Base-by-base conservation (phyloP, 2,113 vertebrate genomes). In the Gobiocypris rarus region DNA sequence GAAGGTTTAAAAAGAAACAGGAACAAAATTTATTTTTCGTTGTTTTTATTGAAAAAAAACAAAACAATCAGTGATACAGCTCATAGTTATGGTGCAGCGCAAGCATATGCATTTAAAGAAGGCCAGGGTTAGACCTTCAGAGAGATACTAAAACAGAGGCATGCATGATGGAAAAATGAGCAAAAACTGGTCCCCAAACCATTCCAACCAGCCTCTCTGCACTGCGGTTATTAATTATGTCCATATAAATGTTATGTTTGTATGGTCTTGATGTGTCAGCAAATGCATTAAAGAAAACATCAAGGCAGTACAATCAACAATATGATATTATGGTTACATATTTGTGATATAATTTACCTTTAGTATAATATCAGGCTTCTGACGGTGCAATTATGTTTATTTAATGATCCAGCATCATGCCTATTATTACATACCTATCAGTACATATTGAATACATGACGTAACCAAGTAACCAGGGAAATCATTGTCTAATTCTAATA, bases 131-230 rank as follows among this genome's bases (percentile, higher is more conserved):
- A 43, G 54, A 45, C 43, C 9, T 71, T 34, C 61, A 84, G 28
- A 41, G 75, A 67, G 10, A 80, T 41, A 70, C 67, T 83, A 79
- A 59, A 85, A 81, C 54, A 86, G 73, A 82, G 75, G 70, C 79
- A 86, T 86, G 84, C 84, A 75, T 82, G 61, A 58, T 22, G n/a
- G 14, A 50, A 75, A 28, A 69, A 41, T 19, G 28, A 3, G 28
- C 61, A 65, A 41, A 74, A 41, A 81, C 45, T 67, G 79, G 74
- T 79, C 58, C 58, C 8, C 56, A 19, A 48, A 67, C 17, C 26
- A 67, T 67, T 52, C 43, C 24, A 48, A 22, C 41, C 43, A 80
- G 24, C 11, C 19, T 58, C 6, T 0, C 75, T 9, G 54, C 7
- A 45, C 1, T 65, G 15, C 77, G 50, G 24, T 3, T 31, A 5